Base-by-base conservation (phyloP, 2,113 vertebrate species). In the Uria lomvia region DNA sequence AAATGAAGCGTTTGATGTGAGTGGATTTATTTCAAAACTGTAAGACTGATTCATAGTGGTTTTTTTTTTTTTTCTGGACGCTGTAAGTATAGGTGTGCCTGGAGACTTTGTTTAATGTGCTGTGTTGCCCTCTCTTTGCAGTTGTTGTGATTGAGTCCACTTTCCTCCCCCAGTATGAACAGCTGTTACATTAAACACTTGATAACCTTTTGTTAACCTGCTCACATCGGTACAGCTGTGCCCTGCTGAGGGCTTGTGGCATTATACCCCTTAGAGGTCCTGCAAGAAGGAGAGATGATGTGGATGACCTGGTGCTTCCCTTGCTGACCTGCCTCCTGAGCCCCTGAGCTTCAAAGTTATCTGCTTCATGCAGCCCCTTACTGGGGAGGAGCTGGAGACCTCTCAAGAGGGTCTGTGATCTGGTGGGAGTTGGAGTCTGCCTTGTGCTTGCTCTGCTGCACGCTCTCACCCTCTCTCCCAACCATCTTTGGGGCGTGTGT, bases 361-460 rank as follows among this genome's bases (percentile, higher is more conserved):
- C 8, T 1, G 3, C 38, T 63, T 67, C 0, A 0, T 38, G 23
- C 73, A 86, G 8, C 21, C 9, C 43, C 15, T 42, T 27, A 3
- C 17, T 76, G 30, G 9, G 47, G 26, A 43, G 73, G 26, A 63
- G 34, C 19, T 72, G 71, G 62, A 79, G 80, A 53, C 12, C 30
- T 70, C 3, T 53, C 0, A 0, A n/a, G 40, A 49, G 55, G 68
- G 7, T 53, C 50, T 45, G 14, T 72, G 8, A 12, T 53, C 34
- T 43, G 65, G 30, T 40, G 78, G 42, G 18, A 40, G 42, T 4
- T 53, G 45, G 11, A 50, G 27, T 8, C n/a, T 49, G 27, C 21
- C 3, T 47, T 22, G 29, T 82, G 34, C 32, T 63, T 1, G 2
- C 34, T 77, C 8, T 52, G 45, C 23, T 21, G 42, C 0, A 0